These are phyloP conservation scores for Tetropium fuscum DNA, from an alignment of 2,888 invertebrate species.

Conservation along the genomic window DNA sequence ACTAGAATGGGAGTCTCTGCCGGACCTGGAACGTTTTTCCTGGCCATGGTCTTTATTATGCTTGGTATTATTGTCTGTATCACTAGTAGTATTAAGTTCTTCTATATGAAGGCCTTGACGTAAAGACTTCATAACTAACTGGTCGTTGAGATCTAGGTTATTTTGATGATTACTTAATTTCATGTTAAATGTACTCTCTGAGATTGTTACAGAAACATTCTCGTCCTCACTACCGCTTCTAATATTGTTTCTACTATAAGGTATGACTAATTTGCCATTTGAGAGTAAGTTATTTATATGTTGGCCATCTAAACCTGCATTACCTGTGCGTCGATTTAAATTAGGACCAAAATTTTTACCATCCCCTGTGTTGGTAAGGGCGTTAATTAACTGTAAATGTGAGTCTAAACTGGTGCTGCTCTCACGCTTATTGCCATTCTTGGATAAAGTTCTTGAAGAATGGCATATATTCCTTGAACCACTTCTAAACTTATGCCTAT, in stretches of 20 bases:
- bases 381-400: slow-evolving; percentile 77
- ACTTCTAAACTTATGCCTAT: slow-evolving; percentile 53
- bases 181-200: slow-evolving; percentile 60
- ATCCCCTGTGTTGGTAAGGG: slow-evolving; percentile 69
- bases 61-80: slow-evolving; percentile 40
- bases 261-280: slow-evolving; percentile 60
- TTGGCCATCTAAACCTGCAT: slow-evolving; percentile 67
- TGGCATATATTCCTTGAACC: slow-evolving; percentile 51
- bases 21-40: slow-evolving; percentile 49
- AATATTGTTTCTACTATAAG: slow-evolving; percentile 46
- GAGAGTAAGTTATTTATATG: slow-evolving; percentile 60
- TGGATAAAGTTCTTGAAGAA: slow-evolving; percentile 58
- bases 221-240: slow-evolving; percentile 63
- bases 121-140: slow-evolving; percentile 62
- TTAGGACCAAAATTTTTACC: slow-evolving; percentile 70
- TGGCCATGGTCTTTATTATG: slow-evolving; percentile 48
- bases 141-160: slow-evolving; percentile 62
- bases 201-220: slow-evolving; percentile 64
- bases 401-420: slow-evolving; percentile 88
- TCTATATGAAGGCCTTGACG: slow-evolving; percentile 59
- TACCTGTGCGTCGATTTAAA: slow-evolving; percentile 67
- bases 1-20: slow-evolving; percentile 51
- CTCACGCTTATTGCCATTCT: slow-evolving; percentile 59
- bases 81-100: slow-evolving; percentile 48
- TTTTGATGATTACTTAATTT: slow-evolving; percentile 56